Base-by-base conservation (phyloP, 2,797 vertebrate species). In the Pogonophryne albipinna region DNA sequence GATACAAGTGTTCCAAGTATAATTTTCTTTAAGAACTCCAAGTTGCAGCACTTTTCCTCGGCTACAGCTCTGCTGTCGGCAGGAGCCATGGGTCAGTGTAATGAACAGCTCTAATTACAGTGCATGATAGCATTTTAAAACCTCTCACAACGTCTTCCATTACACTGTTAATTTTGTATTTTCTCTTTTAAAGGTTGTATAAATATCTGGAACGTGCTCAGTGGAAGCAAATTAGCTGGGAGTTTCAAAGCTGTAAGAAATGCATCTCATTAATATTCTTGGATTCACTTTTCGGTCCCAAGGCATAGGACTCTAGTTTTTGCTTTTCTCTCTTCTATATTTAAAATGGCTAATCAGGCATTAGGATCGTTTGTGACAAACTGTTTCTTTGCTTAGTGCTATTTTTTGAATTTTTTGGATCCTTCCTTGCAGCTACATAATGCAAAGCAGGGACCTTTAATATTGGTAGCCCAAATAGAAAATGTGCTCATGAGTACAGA, bases 221-320 rank as follows among this genome's bases (percentile, higher is more conserved):
- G 79, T 27, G 91, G 89, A 41, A 90, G 92, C 10, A 62, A 78
- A 68, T 80, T 92, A 20, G 41, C 93, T 20, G 92, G 94, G 79
- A 89, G 89, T 80, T 96, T 96, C 80, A 80, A 90, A 85, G 94
- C 93, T 34, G 93, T 95, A 88, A 91, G 94, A 89, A 59, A 66
- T 59, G 70, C 76, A 27, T 63, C 41, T 72, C 10, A 44, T 41
- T 11, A 49, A 20, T 4, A 10, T 78, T 69, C 13, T 77, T 10
- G 2, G 14, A 63, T 78, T 70, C n/a, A 61, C 62, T 44, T 67
- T 70, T 64, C 20, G 42, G 67, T 69, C 52, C 71, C 9, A 61
- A 34, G 44, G n/a, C 41, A 70, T 27, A n/a, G 6, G 7, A 64
- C 27, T 59, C 4, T 2, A 13, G 12, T 46, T 69, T 42, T 31